Evolutionary conservation across 1,140 invertebrate species (phyloP).

Genomic region (Agraylea sexmaculata): DNA sequence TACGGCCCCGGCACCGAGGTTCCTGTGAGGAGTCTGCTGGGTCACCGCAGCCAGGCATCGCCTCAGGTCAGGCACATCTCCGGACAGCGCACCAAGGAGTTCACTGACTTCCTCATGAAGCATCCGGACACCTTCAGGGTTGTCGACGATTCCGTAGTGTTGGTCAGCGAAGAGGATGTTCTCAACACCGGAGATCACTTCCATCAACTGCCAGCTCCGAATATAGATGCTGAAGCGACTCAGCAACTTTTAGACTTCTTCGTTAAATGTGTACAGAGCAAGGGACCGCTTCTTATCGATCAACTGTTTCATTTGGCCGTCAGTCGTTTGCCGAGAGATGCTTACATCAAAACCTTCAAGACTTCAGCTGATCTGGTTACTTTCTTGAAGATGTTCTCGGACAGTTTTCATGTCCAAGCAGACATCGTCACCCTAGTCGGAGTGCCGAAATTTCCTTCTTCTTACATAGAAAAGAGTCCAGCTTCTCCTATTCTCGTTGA

Average conservation of each 20-base stretch:
- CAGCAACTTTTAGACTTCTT: conserved; percentile 67
- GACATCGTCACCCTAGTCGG: conserved; percentile 74
- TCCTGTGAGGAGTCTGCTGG: conserved; percentile 83
- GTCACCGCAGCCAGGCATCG: conserved; percentile 86
- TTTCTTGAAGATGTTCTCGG: conserved; percentile 80
- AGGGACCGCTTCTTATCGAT: conserved; percentile 71
- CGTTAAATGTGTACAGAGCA: conserved; percentile 60
- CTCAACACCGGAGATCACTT: conserved; percentile 46
- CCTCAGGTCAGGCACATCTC: conserved; percentile 93
- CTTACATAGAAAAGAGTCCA: not conserved
- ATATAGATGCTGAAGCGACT: conserved; percentile 69
- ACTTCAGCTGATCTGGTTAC: conserved; percentile 73
- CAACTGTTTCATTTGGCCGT: conserved; percentile 72
- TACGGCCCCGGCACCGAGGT: conserved; percentile 84
- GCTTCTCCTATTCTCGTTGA: too few species aligned
- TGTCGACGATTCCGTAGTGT: conserved; percentile 68
- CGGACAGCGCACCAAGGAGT: conserved; percentile 86
- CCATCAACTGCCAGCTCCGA: conserved; percentile 55
- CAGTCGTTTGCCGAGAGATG: conserved; percentile 63
- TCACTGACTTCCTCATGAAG: conserved; percentile 77
- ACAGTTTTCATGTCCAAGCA: conserved; percentile 80
- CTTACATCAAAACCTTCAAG: conserved; percentile 75
- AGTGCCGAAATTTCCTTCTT: conserved; percentile 49
- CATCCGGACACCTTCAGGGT: conserved; percentile 81
- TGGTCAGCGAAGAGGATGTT: conserved; percentile 45